A percentile compares a stretch with the other conserved stretches of the same genome.
Conservation (phyloP, 2,113 vertebrate genomes). For the Pangasianodon hypophthalmus region DNA sequence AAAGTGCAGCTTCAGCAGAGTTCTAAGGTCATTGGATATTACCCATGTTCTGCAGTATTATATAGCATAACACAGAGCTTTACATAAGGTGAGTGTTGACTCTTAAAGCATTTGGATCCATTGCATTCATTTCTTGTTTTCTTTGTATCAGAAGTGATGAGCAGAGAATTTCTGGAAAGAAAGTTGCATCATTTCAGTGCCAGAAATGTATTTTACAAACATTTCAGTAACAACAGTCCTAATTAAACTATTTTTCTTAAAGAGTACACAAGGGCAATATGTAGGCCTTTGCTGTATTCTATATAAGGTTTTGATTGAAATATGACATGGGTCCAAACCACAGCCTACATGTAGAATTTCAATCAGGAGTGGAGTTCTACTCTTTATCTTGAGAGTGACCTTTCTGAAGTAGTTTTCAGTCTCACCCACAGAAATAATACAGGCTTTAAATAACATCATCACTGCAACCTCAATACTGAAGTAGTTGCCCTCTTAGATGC, state of each 20-base stretch:
- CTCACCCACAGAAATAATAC: not conserved
- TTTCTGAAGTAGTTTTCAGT: not conserved
- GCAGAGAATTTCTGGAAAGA: not conserved
- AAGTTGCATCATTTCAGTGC: not conserved
- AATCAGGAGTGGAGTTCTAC: not conserved
- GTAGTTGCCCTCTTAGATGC: not conserved
- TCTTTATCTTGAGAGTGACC: not conserved
- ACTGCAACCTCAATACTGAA: not conserved
- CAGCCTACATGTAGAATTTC: not conserved
- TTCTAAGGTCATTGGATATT: conserved; percentile 14
- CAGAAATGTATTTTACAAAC: not conserved
- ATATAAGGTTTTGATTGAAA: not conserved
- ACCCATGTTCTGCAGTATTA: not conserved
- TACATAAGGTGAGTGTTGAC: not conserved
- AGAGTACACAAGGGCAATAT: not conserved
- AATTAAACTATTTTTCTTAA: not conserved
- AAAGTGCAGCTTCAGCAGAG: conserved; percentile 25
- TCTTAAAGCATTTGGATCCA: not conserved
- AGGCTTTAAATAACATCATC: not conserved
- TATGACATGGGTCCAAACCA: not conserved
- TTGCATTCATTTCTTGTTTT: not conserved
- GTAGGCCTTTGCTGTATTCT: not conserved
- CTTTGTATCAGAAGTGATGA: not conserved
- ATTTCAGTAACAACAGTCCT: not conserved
- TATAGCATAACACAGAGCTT: not conserved